Evolutionary conservation across 2,113 vertebrate species (phyloP).

Genomic region (Dasyurus viverrinus): DNA sequence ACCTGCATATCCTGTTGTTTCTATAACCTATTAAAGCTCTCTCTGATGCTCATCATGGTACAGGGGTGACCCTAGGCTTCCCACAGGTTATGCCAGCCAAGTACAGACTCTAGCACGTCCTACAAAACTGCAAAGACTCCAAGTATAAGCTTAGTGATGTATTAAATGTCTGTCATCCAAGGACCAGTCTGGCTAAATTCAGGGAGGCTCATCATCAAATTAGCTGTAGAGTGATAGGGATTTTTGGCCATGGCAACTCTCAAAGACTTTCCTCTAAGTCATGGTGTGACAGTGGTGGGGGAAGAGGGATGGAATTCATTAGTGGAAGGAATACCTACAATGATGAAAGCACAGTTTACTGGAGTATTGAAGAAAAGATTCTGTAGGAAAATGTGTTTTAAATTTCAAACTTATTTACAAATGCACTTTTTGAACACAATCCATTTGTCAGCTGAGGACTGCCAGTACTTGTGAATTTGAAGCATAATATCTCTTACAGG

Average conservation of each 20-base stretch:
- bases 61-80: not conserved
- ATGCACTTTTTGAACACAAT: not conserved
- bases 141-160: not conserved
- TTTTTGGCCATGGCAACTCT: not conserved
- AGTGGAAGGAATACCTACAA: not conserved
- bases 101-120: not conserved
- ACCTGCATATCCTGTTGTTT: not conserved
- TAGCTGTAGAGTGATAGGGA: not conserved
- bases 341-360: not conserved
- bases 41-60: not conserved
- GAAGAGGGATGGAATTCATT: not conserved
- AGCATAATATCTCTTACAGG: not conserved
- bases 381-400: not conserved
- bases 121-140: not conserved
- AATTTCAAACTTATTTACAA: constrained; percentile 3
- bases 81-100: not conserved
- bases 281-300: no score
- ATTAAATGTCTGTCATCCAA: not conserved
- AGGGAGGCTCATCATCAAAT: not conserved
- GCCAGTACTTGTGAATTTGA: not conserved
- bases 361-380: not conserved
- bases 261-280: not conserved
- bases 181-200: not conserved
- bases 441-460: not conserved
- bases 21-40: not conserved